Conservation (phyloP, 2,888 invertebrate genomes). For the Hymenopus coronatus region DNA sequence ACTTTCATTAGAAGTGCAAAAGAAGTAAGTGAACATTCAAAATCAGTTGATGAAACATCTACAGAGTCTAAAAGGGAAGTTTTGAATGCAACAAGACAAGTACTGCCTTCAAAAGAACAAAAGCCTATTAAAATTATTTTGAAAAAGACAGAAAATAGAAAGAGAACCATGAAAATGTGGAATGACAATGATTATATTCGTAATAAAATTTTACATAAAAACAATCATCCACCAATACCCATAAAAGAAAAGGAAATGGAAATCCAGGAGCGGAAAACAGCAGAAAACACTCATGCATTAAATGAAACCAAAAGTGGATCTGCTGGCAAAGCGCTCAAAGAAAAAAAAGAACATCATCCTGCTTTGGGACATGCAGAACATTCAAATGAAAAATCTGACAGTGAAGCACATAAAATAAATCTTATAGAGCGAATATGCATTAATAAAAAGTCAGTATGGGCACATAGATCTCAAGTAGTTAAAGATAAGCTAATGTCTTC, state of each 20-base stretch:
- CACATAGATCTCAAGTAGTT: too few relatives aligned
- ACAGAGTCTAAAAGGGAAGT: neutral
- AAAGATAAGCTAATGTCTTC: too few relatives aligned
- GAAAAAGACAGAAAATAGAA: neutral
- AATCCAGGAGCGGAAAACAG: neutral
- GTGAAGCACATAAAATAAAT: neutral
- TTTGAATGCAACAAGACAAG: neutral
- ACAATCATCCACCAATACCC: neutral
- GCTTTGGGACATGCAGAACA: neutral
- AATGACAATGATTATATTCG: neutral
- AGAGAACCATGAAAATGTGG: neutral
- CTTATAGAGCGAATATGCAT: neutral
- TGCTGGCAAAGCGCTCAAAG: neutral
- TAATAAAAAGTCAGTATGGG: neutral
- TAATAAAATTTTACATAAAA: neutral
- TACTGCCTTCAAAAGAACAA: neutral
- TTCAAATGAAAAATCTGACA: neutral
- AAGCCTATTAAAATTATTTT: neutral
- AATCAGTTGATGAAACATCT: neutral
- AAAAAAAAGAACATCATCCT: neutral
- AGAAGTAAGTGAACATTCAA: neutral
- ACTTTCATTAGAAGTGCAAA: neutral
- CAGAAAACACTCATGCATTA: neutral
- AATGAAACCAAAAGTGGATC: neutral
- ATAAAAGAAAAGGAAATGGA: neutral